These are phyloP conservation scores for Lagopus leucura DNA, from an alignment of 2,113 vertebrate species.

Conservation along the genomic window DNA sequence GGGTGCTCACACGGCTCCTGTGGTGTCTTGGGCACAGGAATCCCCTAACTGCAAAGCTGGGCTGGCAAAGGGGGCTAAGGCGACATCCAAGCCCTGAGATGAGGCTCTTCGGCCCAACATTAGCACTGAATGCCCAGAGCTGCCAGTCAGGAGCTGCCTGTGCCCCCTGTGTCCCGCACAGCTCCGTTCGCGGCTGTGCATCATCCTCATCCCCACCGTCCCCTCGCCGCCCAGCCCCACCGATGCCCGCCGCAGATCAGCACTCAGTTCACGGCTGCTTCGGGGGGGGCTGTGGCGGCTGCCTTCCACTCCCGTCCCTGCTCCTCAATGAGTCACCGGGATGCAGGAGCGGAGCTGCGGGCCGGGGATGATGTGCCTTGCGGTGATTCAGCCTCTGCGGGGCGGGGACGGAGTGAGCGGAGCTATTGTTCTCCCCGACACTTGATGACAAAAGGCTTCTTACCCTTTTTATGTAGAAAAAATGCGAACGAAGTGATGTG, in stretches of 20 bases:
- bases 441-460: background rate
- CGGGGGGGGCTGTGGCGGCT: background rate
- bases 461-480: background rate
- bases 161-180: accelerated
- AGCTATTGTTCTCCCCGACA: slow-evolving; percentile 30
- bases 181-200: accelerated
- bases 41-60: background rate
- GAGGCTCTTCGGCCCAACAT: too few relatives aligned
- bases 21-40: accelerated
- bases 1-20: background rate
- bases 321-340: background rate
- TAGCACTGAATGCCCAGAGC: accelerated
- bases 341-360: slow-evolving; percentile 10
- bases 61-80: background rate
- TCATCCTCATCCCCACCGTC: accelerated
- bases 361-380: background rate
- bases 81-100: background rate
- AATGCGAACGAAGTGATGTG: background rate
- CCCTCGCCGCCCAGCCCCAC: background rate
- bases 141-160: background rate
- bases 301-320: background rate
- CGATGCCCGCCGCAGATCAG: background rate
- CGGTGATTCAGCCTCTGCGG: slow-evolving; percentile 55
- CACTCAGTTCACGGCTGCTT: background rate
- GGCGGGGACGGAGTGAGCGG: background rate